Percentiles rank a stretch among this genome's conserved stretches.
phyloP scores from a whole-genome alignment of 2,113 vertebrate genomes.

The Perccottus glenii region DNA sequence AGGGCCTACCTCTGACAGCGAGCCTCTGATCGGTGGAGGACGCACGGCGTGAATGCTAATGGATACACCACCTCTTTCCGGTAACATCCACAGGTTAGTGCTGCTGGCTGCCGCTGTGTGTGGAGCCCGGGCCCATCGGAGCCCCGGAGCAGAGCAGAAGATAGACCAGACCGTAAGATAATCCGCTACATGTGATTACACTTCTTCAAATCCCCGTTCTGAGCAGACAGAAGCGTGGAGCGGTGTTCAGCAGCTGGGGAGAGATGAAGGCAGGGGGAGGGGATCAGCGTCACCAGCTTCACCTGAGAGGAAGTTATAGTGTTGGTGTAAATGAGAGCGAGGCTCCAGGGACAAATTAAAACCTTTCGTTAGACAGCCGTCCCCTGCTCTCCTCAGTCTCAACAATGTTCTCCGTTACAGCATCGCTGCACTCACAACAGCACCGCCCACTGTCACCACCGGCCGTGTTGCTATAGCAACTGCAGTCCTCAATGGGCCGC shows the following conservation, averaged over 20 bases:
- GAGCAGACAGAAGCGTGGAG: slow-evolving; percentile 18
- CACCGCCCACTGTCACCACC: slow-evolving; percentile 52
- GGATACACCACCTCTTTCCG: background rate
- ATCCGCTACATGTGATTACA: slow-evolving; percentile 75
- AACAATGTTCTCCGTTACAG: background rate
- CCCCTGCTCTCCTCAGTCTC: background rate
- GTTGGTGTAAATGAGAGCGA: background rate
- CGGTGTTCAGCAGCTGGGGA: slow-evolving; percentile 34
- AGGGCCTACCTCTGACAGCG: background rate
- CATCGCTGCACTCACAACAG: slow-evolving; percentile 3
- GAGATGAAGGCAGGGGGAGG: slow-evolving; percentile 40
- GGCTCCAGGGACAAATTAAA: too few relatives aligned
- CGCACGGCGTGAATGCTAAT: background rate
- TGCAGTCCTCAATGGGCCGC: slow-evolving; percentile 61
- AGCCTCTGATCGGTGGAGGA: background rate
- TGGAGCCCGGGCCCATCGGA: background rate
- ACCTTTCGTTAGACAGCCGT: background rate
- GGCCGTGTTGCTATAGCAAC: slow-evolving; percentile 78
- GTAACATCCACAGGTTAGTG: background rate
- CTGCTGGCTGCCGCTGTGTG: background rate
- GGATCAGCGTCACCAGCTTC: slow-evolving; percentile 39
- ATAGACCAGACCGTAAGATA: slow-evolving; percentile 70
- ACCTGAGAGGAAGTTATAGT: slow-evolving; percentile 37
- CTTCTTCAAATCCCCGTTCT: slow-evolving; percentile 70
- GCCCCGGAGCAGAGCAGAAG: slow-evolving; percentile 53